Percentiles rank a stretch among this genome's conserved stretches.
Conservation (phyloP, 2,113 vertebrate genomes). For the Pomatostomus ruficeps region DNA sequence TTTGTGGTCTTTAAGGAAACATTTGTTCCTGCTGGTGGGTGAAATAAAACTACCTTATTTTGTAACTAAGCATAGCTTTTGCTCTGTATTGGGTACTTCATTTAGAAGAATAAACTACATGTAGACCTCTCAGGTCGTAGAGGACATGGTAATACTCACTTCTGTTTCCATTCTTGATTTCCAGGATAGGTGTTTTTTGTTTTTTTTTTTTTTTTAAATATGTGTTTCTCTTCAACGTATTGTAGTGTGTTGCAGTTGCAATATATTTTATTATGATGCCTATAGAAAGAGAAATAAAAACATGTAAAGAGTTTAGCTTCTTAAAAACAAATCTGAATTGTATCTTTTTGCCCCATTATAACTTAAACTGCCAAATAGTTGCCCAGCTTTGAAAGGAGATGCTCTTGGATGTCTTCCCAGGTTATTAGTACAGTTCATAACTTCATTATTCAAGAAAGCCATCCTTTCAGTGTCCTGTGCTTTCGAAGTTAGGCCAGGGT, state of each 20-base stretch:
- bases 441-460: not conserved
- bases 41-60: not conserved
- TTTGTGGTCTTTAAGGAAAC: not conserved
- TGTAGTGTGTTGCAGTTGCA: not conserved
- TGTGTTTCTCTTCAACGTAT: not conserved
- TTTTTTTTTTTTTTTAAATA: not conserved
- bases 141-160: not conserved
- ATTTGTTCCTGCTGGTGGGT: not conserved
- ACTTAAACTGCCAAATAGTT: not conserved
- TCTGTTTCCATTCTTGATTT: not conserved
- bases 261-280: not conserved
- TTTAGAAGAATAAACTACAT: not conserved
- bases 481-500: not conserved
- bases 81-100: not conserved
- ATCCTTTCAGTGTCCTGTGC: not conserved
- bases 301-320: not conserved
- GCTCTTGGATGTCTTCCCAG: not conserved
- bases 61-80: not conserved
- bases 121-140: not conserved
- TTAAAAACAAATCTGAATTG: not conserved
- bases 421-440: not conserved
- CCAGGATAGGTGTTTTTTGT: not conserved
- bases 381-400: not conserved
- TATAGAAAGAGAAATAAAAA: not conserved
- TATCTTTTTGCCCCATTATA: not conserved